These are phyloP conservation scores for Morinoia aosen DNA, from an alignment of 2,888 invertebrate genomes.

Conservation along the genomic window DNA sequence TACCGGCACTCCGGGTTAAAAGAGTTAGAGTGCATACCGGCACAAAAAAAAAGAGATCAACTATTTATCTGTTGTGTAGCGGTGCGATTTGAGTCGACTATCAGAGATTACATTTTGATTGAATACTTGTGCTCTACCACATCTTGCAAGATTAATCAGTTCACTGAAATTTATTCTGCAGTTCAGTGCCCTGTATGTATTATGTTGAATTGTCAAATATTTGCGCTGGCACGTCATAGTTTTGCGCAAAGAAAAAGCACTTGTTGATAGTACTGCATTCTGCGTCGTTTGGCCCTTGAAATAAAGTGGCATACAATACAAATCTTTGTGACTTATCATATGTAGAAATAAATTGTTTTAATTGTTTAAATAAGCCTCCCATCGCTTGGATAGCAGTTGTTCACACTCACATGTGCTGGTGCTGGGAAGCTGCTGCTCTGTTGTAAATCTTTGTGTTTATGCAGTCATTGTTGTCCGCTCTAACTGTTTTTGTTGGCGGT, in stretches of 20 bases:
- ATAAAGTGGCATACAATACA: too few relatives aligned
- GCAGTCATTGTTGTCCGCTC: neutral
- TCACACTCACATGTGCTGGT: neutral
- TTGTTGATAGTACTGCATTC: neutral
- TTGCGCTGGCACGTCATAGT: neutral
- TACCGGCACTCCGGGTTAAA: too few relatives aligned
- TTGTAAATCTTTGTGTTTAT: neutral
- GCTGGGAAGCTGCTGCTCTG: neutral
- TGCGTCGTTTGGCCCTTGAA: neutral
- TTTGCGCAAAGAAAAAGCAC: neutral
- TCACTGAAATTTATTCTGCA: too few relatives aligned
- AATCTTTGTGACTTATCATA: too few relatives aligned
- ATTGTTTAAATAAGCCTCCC: neutral
- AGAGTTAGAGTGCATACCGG: too few relatives aligned
- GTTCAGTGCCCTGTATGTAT: neutral
- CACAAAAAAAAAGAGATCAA: too few relatives aligned
- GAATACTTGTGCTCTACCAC: neutral
- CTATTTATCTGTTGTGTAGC: too few relatives aligned
- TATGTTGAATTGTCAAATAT: neutral
- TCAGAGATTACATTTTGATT: too few relatives aligned
- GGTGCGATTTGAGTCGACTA: too few relatives aligned
- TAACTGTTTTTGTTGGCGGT: neutral
- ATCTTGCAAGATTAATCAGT: neutral
- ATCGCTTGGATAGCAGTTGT: neutral
- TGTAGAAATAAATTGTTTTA: too few relatives aligned